Base-by-base conservation (phyloP, 2,888 invertebrate genomes). In the Lamellibrachia satsuma region DNA sequence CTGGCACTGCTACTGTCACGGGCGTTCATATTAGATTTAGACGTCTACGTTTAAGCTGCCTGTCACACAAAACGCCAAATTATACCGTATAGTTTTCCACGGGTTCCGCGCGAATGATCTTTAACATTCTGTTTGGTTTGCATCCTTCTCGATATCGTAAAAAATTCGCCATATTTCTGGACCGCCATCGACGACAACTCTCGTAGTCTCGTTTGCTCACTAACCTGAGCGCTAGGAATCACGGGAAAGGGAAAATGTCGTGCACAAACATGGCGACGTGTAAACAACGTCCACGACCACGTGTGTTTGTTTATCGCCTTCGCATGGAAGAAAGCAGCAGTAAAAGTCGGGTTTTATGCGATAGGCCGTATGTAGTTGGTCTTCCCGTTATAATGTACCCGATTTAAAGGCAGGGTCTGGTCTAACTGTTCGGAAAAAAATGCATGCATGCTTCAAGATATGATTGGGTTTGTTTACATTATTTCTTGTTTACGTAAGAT, bases 21-120 rank as follows among this genome's bases (percentile, higher is more conserved):
- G 55, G 7, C 55, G 9, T 55, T 9, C 3, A 55, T 3, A 55
- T 9, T 55, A 9, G 55, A 55, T 9, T 55, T 55, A 0, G n/a
- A 75, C n/a, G 75, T 22, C 75, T 75, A 75, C n/a, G 60, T 60
- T 4, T 75, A n/a, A n/a, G 22, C 75, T 22, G 4, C 22, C 1
- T 15, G 22, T 75, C 2, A 75, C 4, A 39, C 4, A 11, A 75
- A 75, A 75, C 11, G 75, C 75, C 75, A 75, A 75, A 75, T n/a
- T 75, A 52, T 94, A 96, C 96, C 93, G 96, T 96, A 93, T 95
- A 95, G 52, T 95, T 95, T 91, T 96, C 96, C n/a, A 93, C 93
- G 8, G 94, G 94, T 93, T 96, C 95, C 4, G 95, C n/a, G 75
- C 94, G n/a, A 94, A 94, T 93, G 27, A 96, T 95, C 92, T 94